Base-by-base conservation (phyloP, 1,140 invertebrate species). In the Dinothrombium tinctorium region DNA sequence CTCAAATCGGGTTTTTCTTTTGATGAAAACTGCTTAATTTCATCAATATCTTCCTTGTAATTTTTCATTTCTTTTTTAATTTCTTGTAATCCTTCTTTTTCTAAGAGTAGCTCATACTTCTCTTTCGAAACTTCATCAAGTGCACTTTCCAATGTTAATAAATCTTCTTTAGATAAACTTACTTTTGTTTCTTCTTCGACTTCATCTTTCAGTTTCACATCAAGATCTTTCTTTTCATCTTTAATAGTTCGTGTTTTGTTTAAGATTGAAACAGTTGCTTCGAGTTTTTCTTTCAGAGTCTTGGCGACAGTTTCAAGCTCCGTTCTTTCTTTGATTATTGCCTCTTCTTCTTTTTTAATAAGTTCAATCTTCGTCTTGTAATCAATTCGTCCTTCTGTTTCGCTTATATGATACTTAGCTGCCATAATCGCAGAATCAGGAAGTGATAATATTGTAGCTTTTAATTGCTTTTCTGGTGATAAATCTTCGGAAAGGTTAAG, bases 301-400 rank as follows among this genome's bases (percentile, higher is more conserved):
- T 46, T 26, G 25, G 45, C 33, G 5, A 39, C 35, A 25, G n/a
- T 12, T 46, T 33, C 33, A 14, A 35, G 33, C 56, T 87, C 81
- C 53, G 72, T 64, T 38, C 74, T 68, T 56, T 96, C 89, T 59
- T 86, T 79, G 49, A 74, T 73, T 47, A 96, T 92, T 56, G 71
- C 81, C 35, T 69, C 67, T 54, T 89, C 77, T 61, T 95, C 87
- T 48, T 84, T 69, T 58, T 77, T 77, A 47, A 95, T 77, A 19
- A 87, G 67, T 57, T 92, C 79, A 48, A 87, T 69, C 61, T 87
- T 82, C 1, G 76, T 73, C 59, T 72, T 79, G 54, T 90, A 84
- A 56, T 95, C 89, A 49, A 94, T 66, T 64, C 83, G 81, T 50
- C 89, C 90, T 57, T 87, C 82, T 49, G 81, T 74, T 59, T 95